Conservation (phyloP, 35 echinoderm and acorn worm genomes). For the Heliocidaris erythrogramma region DNA sequence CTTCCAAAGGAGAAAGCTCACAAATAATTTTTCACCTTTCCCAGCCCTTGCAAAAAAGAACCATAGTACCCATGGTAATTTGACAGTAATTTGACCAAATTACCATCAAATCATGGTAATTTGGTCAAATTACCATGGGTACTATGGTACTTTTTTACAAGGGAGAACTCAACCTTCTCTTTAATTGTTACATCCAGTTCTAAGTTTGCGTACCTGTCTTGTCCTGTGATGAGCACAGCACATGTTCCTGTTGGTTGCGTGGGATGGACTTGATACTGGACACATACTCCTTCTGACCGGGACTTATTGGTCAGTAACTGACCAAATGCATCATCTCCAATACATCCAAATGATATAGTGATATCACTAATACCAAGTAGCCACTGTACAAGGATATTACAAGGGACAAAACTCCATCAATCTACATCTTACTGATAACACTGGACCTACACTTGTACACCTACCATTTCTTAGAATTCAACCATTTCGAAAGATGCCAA, state of each 20-base stretch:
- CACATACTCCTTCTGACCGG: background rate
- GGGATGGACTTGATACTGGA: slow-evolving; percentile 51
- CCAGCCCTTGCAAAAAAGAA: too few relatives aligned
- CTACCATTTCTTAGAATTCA: background rate
- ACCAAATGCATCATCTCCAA: slow-evolving; percentile 44
- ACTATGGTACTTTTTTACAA: too few relatives aligned
- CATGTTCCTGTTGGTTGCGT: slow-evolving; percentile 16
- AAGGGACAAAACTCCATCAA: background rate
- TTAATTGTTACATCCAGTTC: background rate
- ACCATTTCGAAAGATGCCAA: background rate
- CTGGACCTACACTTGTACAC: background rate
- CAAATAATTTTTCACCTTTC: too few relatives aligned
- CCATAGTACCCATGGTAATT: too few relatives aligned
- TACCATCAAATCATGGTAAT: too few relatives aligned
- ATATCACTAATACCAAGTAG: background rate
- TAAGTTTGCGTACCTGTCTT: background rate
- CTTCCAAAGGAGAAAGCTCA: background rate
- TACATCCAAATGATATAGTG: slow-evolving; percentile 35
- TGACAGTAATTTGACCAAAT: too few relatives aligned
- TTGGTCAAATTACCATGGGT: too few relatives aligned
- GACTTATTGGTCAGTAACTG: background rate
- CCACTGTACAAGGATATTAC: background rate
- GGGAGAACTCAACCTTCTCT: background rate
- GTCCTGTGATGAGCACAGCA: slow-evolving; percentile 34
- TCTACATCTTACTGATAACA: background rate